These are phyloP conservation scores for Manis pentadactyla DNA, from an alignment of 2,797 vertebrate species.

Conservation along the genomic window DNA sequence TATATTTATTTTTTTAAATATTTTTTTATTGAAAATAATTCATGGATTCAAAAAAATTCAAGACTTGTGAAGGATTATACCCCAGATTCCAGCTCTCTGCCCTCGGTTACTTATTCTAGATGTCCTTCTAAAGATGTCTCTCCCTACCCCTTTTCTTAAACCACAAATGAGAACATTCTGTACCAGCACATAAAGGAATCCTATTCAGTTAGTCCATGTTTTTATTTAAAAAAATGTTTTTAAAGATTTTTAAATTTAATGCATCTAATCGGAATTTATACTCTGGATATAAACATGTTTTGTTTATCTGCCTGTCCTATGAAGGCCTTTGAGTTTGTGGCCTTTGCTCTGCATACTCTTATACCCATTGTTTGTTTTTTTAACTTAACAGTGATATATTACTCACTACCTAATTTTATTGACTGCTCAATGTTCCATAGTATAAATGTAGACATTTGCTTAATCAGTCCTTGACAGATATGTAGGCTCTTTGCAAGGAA, in stretches of 20 bases:
- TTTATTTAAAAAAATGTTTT: not conserved
- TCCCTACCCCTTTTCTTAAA: not conserved
- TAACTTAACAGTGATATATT: not conserved
- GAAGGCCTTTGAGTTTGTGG: not conserved
- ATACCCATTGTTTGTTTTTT: not conserved
- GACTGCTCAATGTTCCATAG: not conserved
- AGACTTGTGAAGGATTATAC: not conserved
- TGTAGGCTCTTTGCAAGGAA: not conserved
- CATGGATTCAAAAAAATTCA: not conserved
- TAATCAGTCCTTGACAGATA: not conserved
- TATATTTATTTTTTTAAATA: not conserved
- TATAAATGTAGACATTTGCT: not conserved
- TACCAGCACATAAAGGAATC: not conserved
- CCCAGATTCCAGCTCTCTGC: not conserved
- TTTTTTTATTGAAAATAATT: conserved; percentile 37
- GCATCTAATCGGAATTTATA: not conserved
- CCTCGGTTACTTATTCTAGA: not conserved
- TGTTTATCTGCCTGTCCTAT: not conserved
- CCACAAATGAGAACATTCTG: not conserved
- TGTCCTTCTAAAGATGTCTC: not conserved
- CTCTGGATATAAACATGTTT: not conserved
- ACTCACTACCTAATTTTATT: not conserved
- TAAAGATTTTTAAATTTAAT: not conserved
- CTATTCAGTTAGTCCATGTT: not conserved
- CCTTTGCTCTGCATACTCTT: not conserved